Base-by-base conservation (phyloP, 2,113 vertebrate genomes). In the Pedionomus torquatus region DNA sequence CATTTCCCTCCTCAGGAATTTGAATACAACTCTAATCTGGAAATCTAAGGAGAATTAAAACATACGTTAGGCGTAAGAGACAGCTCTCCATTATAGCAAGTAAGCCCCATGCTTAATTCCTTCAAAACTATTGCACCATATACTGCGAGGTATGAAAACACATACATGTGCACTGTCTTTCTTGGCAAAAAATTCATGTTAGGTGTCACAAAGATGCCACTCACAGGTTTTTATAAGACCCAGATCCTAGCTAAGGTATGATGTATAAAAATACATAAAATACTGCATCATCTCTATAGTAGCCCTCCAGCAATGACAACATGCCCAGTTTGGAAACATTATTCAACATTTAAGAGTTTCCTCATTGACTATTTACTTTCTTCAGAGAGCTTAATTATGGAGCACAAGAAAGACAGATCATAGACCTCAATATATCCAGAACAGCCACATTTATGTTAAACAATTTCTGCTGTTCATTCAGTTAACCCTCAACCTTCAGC, bases 141-240 rank as follows among this genome's bases (percentile, higher is more conserved):
- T 44, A 35, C 44, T 39, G 41, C 4, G 19, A 89, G 18, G 21
- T 63, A 19, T 71, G 81, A 89, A 91, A 76, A 48, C 5, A 19
- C 21, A 77, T 3, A 15, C 2, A 39, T 0, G 1, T 14, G 14
- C 15, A 57, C 16, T 52, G 8, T 39, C 17, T 44, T 52, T 17
- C 23, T 35, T 44, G 28, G 41, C 18, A 78, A 68, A 89, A 74
- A 79, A 48, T 65, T 39, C 12, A 26, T 8, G 3, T 39, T 49
- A 41, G 24, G 51, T 63, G 21, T 66, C 78, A 43, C 12, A 46
- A 76, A 88, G 35, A 69, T 69, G 5, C 2, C 31, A 37, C 5
- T 58, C 58, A 18, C 0, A 74, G 37, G 15, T 2, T 24, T 78
- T 30, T 78, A 74, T 5, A 46, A 81, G 93, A 46, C 6, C 75